Evolutionary conservation across 2,113 vertebrate species (phyloP).

Genomic region (Lepus europaeus): DNA sequence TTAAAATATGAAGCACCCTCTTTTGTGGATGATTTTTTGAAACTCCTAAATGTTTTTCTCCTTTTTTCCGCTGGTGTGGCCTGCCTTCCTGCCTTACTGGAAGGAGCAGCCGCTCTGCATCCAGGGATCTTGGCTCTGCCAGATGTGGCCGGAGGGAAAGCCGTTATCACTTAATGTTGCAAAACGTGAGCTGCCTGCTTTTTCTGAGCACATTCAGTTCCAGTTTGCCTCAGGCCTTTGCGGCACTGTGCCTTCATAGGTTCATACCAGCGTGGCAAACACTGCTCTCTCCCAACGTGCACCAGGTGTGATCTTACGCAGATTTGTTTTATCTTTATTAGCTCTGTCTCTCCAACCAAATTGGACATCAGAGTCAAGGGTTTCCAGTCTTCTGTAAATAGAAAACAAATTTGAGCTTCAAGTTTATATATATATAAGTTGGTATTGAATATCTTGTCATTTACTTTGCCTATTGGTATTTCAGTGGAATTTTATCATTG

Average conservation of each 20-base stretch:
- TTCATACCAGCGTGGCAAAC: too few relatives aligned
- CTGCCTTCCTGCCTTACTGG: not conserved
- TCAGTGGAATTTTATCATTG: not conserved
- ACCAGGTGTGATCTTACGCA: not conserved
- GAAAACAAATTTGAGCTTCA: not conserved
- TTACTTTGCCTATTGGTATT: not conserved
- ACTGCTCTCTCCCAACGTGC: not conserved
- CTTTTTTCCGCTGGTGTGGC: not conserved
- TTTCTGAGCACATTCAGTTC: not conserved
- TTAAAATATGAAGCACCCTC: not conserved
- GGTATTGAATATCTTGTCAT: not conserved
- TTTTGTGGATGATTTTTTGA: not conserved
- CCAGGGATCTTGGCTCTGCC: not conserved
- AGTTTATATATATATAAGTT: not conserved
- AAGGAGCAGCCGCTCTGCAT: not conserved
- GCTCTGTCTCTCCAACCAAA: not conserved
- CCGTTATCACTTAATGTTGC: not conserved
- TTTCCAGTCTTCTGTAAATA: not conserved
- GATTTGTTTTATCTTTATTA: not conserved
- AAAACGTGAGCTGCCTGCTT: not conserved
- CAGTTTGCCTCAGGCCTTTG: not conserved
- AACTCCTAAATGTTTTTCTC: not conserved
- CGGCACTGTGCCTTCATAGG: not conserved
- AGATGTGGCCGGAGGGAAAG: not conserved
- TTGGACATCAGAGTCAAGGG: not conserved